Base-by-base conservation (phyloP, 2,888 invertebrate genomes). In the Scotopteryx bipunctaria region DNA sequence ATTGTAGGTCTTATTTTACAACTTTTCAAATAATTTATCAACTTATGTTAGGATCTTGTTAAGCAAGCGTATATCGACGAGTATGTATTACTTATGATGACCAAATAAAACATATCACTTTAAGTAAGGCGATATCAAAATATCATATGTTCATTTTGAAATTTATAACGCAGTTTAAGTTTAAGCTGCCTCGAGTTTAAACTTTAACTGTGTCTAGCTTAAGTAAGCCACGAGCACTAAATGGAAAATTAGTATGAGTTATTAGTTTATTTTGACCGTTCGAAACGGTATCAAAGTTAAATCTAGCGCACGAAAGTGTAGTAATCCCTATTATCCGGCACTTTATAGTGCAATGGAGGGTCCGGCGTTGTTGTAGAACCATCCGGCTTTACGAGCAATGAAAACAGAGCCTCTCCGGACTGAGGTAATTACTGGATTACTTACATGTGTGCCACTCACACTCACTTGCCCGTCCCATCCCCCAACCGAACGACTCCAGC, bases 321-420 rank as follows among this genome's bases (percentile, higher is more conserved):
- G 81, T 85, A 84, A 86, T 85, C 84, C 83, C 83, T 83, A 86
- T 86, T 86, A 86, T 78, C 81, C 76, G 64, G 74, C 80, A 79
- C 77, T 86, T 84, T 83, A 83, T 83, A 81, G 78, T 80, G 80
- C 81, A 76, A 80, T 81, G 75, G 78, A 71, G 76, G 75, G 82
- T 74, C 78, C 75, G 67, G 67, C 69, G 78, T 71, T 73, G 78
- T 76, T 83, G 80, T 78, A 75, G 75, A 75, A 78, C 83, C 77
- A 81, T 86, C 76, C 72, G 74, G 77, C 76, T 88, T 86, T 86
- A 88, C 80, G 86, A 79, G 74, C 87, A 80, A 86, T 85, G 83
- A 86, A 85, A 83, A 74, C 76, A 75, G 74, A 80, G 79, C 80
- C 79, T 70, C 76, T 76, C 77, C 75, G 76, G 67, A 75, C 76